Evolutionary conservation across 1,140 invertebrate species (phyloP), one percentile per base, ranked within the genome.

Genomic region (Hyles euphorbiae): DNA sequence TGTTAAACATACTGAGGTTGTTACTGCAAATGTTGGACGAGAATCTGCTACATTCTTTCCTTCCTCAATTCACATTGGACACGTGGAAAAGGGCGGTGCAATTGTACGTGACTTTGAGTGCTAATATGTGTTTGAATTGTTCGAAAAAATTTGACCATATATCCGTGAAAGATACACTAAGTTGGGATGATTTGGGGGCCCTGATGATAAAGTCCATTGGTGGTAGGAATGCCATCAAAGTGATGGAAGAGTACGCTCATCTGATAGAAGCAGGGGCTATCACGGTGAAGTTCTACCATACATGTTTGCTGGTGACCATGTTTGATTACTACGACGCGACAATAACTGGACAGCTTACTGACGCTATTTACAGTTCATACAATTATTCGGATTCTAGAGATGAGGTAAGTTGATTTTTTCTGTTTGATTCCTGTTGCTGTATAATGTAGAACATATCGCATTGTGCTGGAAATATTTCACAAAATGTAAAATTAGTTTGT

Each of bases 11-110:
- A 34, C 65, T 90, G 48, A 78, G 83, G 56, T 71, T 90, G 60
- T 75, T 90, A 9, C 59, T 90, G 5, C 89, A 90, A 69, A 89
- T 90, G 78, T 68, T 90, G 3, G 89, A 90, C 48, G 89, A 90
- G 52, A 80, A 68, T 53, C 67, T 90, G 3, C 57, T 90, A 7
- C 85, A 89, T 72, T 81, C 80, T 0, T 90, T 88, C 58, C 58
- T 90, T 44, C 89, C 88, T 2, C 81, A 89, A 43, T 90, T 90
- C 32, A 89, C 89, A 0, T 69, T 89, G 43, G 78, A 87, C 3
- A 88, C 78, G 0, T 90, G 89, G 89, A 81, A 88, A 36, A 66
- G 79, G 9, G 78, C 88, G 0, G 76, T 90, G 12, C 81, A 88
- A 57, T 53, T 90, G 0, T 88, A 89, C 53, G 79, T 80, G 0